These are phyloP conservation scores for Spodoptera litura DNA, from an alignment of 1,140 invertebrate genomes.

Conservation along the genomic window DNA sequence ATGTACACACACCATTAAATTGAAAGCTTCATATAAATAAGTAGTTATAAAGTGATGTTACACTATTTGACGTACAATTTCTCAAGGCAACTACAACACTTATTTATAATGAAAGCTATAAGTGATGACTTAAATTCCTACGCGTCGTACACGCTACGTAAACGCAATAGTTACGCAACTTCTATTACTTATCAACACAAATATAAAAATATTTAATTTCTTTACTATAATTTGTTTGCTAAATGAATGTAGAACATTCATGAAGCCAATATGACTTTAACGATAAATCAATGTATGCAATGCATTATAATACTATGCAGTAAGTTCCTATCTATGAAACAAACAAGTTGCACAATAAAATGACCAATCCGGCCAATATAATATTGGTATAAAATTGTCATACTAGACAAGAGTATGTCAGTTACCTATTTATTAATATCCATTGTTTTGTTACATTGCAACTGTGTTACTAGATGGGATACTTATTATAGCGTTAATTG, in stretches of 20 bases:
- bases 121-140: no score
- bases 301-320: background rate
- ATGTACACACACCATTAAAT: background rate
- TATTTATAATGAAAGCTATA: no score
- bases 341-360: conserved; percentile 11
- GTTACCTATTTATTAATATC: conserved; percentile 11
- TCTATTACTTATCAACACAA: no score
- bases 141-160: no score
- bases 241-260: no score
- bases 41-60: background rate
- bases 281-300: background rate
- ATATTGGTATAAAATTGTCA: conserved; percentile 2
- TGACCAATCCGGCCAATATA: background rate
- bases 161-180: no score
- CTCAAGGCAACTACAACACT: background rate
- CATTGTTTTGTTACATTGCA: background rate
- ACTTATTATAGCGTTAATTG: conserved; percentile 23
- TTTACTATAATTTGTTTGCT: no score
- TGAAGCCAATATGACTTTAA: background rate
- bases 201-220: no score
- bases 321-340: conserved; percentile 7
- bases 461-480: conserved; percentile 13
- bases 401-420: background rate
- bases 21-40: conserved; percentile 18
- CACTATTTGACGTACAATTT: background rate